A percentile compares a stretch with the other conserved stretches of the same genome.
Conservation (phyloP, 2,888 invertebrate species). For the Syritta pipiens region DNA sequence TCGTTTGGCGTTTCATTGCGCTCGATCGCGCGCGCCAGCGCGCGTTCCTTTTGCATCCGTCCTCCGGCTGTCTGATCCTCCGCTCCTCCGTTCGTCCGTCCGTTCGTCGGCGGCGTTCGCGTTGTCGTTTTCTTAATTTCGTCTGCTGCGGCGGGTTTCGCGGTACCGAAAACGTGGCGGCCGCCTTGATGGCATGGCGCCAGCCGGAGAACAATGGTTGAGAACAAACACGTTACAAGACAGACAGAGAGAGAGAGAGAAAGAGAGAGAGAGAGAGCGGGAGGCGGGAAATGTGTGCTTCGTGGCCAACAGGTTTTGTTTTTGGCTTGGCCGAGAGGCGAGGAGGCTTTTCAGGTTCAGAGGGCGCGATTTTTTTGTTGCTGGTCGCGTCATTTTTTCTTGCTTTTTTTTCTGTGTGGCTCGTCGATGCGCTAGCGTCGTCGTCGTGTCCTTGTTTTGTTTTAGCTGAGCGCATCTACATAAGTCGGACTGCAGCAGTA, state of each 20-base stretch:
- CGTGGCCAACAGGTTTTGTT: conserved; percentile 64
- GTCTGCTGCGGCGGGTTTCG: conserved; percentile 52
- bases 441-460: conserved; percentile 62
- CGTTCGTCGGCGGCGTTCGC: conserved; percentile 13
- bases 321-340: conserved; percentile 23
- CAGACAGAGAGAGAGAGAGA: background rate
- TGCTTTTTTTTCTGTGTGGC: conserved; percentile 1
- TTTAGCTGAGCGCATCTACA: conserved; percentile 62
- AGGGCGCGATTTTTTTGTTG: conserved; percentile 55
- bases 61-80: background rate
- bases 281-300: conserved; percentile 41
- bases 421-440: background rate
- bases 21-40: conserved; percentile 35
- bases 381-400: conserved; percentile 3
- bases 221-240: conserved; percentile 65
- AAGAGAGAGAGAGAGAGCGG: background rate
- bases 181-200: conserved; percentile 69
- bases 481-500: conserved; percentile 44
- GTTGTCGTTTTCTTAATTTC: conserved; percentile 64
- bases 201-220: conserved; percentile 65
- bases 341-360: conserved; percentile 47
- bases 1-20: conserved; percentile 53
- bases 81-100: background rate
- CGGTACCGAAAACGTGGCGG: conserved; percentile 65
- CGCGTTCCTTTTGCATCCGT: background rate